These are phyloP conservation scores for Hydropsyche betteni DNA, from an alignment of 2,888 invertebrate genomes.

Conservation along the genomic window DNA sequence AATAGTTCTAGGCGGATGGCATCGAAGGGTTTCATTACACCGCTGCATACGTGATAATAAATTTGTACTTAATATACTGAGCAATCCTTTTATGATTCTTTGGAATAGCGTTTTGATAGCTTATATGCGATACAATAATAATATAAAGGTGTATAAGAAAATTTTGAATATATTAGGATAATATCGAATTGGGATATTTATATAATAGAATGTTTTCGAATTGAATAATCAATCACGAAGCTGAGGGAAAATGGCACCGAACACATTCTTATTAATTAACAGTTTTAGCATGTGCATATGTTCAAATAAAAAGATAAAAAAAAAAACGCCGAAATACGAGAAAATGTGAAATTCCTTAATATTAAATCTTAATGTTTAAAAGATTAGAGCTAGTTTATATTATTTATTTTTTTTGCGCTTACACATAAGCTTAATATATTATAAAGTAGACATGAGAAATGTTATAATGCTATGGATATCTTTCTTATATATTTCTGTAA, in stretches of 20 bases:
- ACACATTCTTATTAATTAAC: too few species aligned
- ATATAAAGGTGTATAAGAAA: too few species aligned
- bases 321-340: too few species aligned
- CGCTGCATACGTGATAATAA: not conserved
- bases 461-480: not conserved
- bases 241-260: too few species aligned
- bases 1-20: not conserved
- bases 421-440: not conserved
- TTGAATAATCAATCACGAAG: too few species aligned
- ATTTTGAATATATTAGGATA: too few species aligned
- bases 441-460: conserved; percentile 11
- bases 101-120: conserved; percentile 31
- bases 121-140: not conserved
- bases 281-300: too few species aligned
- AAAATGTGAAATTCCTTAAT: too few species aligned
- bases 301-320: too few species aligned
- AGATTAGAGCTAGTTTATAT: conserved; percentile 3
- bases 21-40: not conserved
- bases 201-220: too few species aligned
- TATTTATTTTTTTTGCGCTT: not conserved
- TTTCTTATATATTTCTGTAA: not conserved
- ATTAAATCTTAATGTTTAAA: not conserved
- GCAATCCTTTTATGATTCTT: conserved; percentile 32
- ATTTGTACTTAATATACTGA: conserved; percentile 33
- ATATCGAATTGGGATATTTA: too few species aligned